Percentiles rank a stretch among this genome's conserved stretches.
These are phyloP conservation scores for Bubo blakistoni DNA, from an alignment of 2,113 vertebrate genomes.

Conservation along the genomic window DNA sequence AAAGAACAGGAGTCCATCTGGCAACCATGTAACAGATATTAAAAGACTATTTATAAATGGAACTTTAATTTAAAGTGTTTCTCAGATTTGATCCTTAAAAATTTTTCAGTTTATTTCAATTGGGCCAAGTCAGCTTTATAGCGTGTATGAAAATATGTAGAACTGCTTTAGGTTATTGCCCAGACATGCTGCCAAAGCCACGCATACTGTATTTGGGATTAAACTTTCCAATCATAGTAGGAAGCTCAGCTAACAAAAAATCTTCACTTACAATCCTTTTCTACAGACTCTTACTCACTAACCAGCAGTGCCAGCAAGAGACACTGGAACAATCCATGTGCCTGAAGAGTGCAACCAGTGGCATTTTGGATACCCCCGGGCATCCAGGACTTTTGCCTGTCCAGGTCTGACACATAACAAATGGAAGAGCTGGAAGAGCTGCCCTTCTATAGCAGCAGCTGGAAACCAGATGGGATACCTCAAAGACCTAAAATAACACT, in stretches of 20 bases:
- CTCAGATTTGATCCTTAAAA: slow-evolving; percentile 34
- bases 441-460: not conserved
- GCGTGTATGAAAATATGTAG: not conserved
- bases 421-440: not conserved
- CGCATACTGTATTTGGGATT: not conserved
- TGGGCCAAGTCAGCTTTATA: slow-evolving; percentile 11
- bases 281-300: not conserved
- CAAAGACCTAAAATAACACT: not conserved
- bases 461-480: not conserved
- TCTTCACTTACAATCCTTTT: not conserved
- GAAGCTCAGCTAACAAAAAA: not conserved
- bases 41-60: slow-evolving; percentile 52
- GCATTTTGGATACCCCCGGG: not conserved
- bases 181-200: not conserved
- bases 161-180: slow-evolving; percentile 22
- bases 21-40: slow-evolving; percentile 61
- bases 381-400: not conserved
- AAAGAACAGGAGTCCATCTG: slow-evolving; percentile 68
- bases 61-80: slow-evolving; percentile 53
- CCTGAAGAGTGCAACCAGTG: not conserved
- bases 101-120: slow-evolving; percentile 5
- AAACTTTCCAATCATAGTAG: not conserved
- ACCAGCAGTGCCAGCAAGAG: not conserved
- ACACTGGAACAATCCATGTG: not conserved
- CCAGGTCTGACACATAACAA: not conserved